phyloP scores from a whole-genome alignment of 92 coral and sea anemone genomes.

The Porites divaricata region DNA sequence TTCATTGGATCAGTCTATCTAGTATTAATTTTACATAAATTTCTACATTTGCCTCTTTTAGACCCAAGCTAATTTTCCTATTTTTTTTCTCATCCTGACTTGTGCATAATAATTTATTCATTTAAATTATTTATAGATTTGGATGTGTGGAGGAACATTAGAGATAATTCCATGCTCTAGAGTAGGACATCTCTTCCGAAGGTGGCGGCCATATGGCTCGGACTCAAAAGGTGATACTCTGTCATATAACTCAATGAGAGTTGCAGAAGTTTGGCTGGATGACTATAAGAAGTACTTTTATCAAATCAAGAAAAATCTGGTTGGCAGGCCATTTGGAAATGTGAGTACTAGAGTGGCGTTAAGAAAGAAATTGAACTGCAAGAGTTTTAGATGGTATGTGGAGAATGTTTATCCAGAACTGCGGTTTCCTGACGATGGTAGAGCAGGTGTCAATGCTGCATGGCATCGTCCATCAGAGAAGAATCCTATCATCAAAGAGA shows the following conservation, averaged over 20 bases:
- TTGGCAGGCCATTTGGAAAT: conserved; percentile 79
- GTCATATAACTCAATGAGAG: conserved; percentile 92
- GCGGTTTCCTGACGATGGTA: conserved; percentile 67
- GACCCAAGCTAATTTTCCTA: too few relatives aligned
- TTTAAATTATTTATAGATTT: conserved; percentile 57
- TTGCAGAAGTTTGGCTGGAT: conserved; percentile 99
- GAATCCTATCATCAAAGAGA: conserved; percentile 49
- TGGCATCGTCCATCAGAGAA: conserved; percentile 57
- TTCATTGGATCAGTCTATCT: not conserved
- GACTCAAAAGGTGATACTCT: conserved; percentile 88
- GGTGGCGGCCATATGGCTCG: conserved; percentile 90
- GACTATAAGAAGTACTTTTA: conserved; percentile 91
- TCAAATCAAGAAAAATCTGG: conserved; percentile 60
- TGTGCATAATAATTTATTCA: too few relatives aligned
- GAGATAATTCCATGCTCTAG: conserved; percentile 96
- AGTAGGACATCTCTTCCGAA: conserved; percentile 93
- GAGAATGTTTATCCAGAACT: conserved; percentile 88
- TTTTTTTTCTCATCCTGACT: too few relatives aligned
- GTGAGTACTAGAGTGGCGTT: conserved; percentile 77
- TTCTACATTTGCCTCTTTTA: too few relatives aligned
- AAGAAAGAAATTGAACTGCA: conserved; percentile 79
- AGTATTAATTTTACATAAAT: too few relatives aligned
- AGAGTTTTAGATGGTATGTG: conserved; percentile 89
- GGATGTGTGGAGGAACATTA: conserved; percentile 98
- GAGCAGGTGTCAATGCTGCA: conserved; percentile 28